These are phyloP conservation scores for Myotis planiceps DNA, from an alignment of 2,797 vertebrate genomes.

Conservation along the genomic window DNA sequence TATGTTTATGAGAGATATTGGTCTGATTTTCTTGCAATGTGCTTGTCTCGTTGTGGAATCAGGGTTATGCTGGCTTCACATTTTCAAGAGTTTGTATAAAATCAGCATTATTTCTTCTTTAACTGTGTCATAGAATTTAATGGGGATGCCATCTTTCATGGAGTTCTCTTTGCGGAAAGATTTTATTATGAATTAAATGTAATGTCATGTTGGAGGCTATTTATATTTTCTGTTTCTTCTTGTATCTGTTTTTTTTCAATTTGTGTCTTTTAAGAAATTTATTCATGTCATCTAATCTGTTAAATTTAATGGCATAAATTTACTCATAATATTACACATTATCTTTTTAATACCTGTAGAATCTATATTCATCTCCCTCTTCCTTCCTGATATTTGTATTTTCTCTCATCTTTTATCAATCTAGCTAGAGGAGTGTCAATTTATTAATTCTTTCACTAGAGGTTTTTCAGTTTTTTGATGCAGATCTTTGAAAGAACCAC, in stretches of 20 bases:
- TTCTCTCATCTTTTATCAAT: background rate
- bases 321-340: background rate
- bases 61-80: background rate
- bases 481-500: background rate
- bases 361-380: background rate
- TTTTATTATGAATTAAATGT: background rate
- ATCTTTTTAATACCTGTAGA: background rate
- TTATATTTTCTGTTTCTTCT: conserved; percentile 2
- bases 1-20: background rate
- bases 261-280: background rate
- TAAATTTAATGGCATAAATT: background rate
- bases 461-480: conserved; percentile 11
- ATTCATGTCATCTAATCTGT: background rate
- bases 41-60: background rate
- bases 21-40: background rate
- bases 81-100: background rate
- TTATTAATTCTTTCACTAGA: background rate
- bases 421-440: background rate
- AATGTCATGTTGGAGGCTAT: background rate
- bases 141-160: background rate
- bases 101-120: background rate
- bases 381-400: background rate
- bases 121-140: background rate
- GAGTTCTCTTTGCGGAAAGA: background rate
- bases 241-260: background rate